phyloP scores from a whole-genome alignment of 2,888 invertebrate species.

The Dynastes hyllus region DNA sequence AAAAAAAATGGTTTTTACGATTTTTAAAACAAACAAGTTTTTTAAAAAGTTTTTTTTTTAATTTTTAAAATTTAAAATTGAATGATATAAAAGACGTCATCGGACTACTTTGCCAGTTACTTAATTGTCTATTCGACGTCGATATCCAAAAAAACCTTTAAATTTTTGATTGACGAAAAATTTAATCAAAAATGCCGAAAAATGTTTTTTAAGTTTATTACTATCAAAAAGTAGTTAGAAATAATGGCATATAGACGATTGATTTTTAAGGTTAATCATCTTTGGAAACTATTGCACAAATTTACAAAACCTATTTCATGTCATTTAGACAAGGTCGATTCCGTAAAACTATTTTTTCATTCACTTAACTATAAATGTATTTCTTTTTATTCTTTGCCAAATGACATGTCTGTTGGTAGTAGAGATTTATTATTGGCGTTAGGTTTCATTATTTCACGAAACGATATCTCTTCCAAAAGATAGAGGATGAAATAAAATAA shows the following conservation, averaged over 20 bases:
- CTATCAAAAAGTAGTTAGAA: background rate
- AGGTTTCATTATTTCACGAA: conserved; percentile 66
- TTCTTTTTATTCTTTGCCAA: conserved; percentile 66
- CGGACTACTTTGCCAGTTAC: conserved; percentile 66
- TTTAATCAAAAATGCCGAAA: conserved; percentile 62
- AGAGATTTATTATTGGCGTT: conserved; percentile 67
- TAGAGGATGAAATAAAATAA: conserved; percentile 55
- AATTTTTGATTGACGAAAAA: conserved; percentile 68
- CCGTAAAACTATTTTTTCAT: conserved; percentile 66
- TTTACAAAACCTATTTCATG: conserved; percentile 51
- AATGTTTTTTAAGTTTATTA: conserved; percentile 63
- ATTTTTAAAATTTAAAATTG: no score
- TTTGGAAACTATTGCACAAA: conserved; percentile 64
- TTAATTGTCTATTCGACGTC: conserved; percentile 63
- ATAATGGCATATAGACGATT: background rate
- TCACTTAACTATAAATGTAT: conserved; percentile 64
- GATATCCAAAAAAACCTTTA: no score
- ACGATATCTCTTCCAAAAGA: conserved; percentile 58
- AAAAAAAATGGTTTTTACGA: no score
- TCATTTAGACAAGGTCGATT: conserved; percentile 60
- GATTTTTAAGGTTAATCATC: conserved; percentile 54
- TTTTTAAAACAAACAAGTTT: no score
- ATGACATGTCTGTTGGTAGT: conserved; percentile 59
- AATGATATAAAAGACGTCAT: conserved; percentile 66
- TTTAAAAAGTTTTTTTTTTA: no score